Percentiles rank a stretch among this genome's conserved stretches.
phyloP scores from a whole-genome alignment of 2,113 vertebrate species.

The Tor tambroides region DNA sequence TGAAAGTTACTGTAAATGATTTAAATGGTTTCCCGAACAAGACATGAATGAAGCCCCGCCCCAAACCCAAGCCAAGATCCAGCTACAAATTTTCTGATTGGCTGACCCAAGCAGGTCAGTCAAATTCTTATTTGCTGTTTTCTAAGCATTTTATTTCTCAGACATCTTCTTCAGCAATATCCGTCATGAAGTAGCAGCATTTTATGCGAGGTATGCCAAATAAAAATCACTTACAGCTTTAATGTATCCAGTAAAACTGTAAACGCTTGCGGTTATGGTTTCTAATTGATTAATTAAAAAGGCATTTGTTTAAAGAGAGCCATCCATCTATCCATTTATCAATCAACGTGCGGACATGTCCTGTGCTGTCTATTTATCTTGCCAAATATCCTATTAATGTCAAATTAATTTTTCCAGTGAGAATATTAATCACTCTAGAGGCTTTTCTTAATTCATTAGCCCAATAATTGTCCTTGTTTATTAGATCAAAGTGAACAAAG shows the following conservation, averaged over 20 bases:
- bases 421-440: slow-evolving; percentile 77
- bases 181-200: neutral
- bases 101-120: neutral
- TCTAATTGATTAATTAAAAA: slow-evolving; percentile 43
- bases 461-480: slow-evolving; percentile 82
- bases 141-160: neutral
- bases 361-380: slow-evolving; percentile 78
- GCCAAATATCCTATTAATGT: slow-evolving; percentile 79
- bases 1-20: neutral
- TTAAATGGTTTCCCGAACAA: neutral
- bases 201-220: neutral
- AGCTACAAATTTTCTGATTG: neutral
- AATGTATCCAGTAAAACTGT: slow-evolving; percentile 8
- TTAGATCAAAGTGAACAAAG: slow-evolving; percentile 69
- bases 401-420: slow-evolving; percentile 76
- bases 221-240: neutral
- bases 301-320: slow-evolving; percentile 62
- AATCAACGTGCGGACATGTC: slow-evolving; percentile 72
- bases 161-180: neutral
- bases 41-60: neutral
- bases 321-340: slow-evolving; percentile 75
- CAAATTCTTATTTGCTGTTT: neutral
- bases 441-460: slow-evolving; percentile 75
- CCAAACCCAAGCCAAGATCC: too few species aligned
- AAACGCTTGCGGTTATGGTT: neutral